Conservation (phyloP, 2,888 invertebrate genomes). For the Eurois occulta region DNA sequence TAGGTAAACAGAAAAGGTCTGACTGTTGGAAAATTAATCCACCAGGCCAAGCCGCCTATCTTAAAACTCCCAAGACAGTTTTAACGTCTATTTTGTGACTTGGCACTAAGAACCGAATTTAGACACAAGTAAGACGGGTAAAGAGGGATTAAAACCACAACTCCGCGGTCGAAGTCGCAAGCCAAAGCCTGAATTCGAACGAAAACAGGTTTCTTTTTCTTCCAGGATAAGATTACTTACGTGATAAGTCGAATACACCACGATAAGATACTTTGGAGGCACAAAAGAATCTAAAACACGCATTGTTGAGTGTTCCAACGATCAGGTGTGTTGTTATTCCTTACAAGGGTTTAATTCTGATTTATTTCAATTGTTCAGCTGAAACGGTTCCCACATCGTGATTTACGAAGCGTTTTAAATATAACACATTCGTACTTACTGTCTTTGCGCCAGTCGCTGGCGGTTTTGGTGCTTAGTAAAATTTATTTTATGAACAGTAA, state of each 20-base stretch:
- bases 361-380: conserved; percentile 59
- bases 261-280: conserved; percentile 38
- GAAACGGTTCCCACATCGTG: conserved; percentile 42
- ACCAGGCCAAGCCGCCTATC: conserved; percentile 18
- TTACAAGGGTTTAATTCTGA: conserved; percentile 57
- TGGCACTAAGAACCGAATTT: conserved; percentile 39
- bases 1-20: neutral
- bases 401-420: conserved; percentile 54
- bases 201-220: conserved; percentile 33
- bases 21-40: conserved; percentile 29
- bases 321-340: conserved; percentile 57
- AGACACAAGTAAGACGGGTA: conserved; percentile 22
- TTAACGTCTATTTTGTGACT: conserved; percentile 37
- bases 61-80: conserved; percentile 24
- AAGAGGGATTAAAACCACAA: conserved; percentile 44
- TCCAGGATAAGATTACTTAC: conserved; percentile 26
- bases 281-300: conserved; percentile 46
- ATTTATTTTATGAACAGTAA: conserved; percentile 37
- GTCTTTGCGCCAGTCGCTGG: conserved; percentile 45
- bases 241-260: conserved; percentile 34
- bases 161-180: conserved; percentile 18
- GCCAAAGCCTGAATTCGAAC: conserved; percentile 15
- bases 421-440: conserved; percentile 35
- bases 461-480: conserved; percentile 36
- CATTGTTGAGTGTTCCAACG: conserved; percentile 42